Base-by-base conservation (phyloP, 2,888 invertebrate genomes). In the Noctua pronuba region DNA sequence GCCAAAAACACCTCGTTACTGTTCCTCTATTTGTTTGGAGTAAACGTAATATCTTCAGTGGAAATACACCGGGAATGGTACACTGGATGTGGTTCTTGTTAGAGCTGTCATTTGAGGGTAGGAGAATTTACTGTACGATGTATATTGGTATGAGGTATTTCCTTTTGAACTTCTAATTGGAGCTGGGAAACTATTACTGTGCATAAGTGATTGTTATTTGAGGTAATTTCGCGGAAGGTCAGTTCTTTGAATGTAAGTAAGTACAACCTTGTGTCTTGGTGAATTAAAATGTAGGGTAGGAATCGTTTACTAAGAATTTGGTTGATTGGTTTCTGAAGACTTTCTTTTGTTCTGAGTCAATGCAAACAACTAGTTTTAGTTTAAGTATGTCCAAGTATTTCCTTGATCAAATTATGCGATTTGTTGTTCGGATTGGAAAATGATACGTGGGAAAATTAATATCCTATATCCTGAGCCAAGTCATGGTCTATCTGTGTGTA, bases 1-100 rank as follows among this genome's bases (percentile, higher is more conserved):
- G 87, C 88, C 88, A 87, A 88, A 81, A 78, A 73, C 79, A 76
- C 69, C 62, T 78, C 80, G 78, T 78, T 77, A 64, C 44, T 73
- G 41, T 16, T 24, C 28, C 28, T 46, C 24, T 74, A 64, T 79
- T 73, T 81, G 79, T 78, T 72, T 46, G 38, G 16, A 60, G 58
- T 72, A 76, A 80, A 86, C 58, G 60, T 68, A 73, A 88, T 79
- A 76, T 74, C 76, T 79, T 71, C 58, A 52, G 75, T 86, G 75
- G 87, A 79, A 87, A 84, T 79, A 82, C 70, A 80, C 80, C 28
- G 67, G 16, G 38, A 66, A 65, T 44, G 18, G 49, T 46, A 66
- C 18, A 44, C 41, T 71, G 21, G n/a, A 67, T 77, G 72, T 82
- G 73, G 73, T 70, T 70, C 44, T 62, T 65, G 82, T 85, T 81